Conservation (phyloP, 2,888 invertebrate genomes). For the Metellina segmentata region DNA sequence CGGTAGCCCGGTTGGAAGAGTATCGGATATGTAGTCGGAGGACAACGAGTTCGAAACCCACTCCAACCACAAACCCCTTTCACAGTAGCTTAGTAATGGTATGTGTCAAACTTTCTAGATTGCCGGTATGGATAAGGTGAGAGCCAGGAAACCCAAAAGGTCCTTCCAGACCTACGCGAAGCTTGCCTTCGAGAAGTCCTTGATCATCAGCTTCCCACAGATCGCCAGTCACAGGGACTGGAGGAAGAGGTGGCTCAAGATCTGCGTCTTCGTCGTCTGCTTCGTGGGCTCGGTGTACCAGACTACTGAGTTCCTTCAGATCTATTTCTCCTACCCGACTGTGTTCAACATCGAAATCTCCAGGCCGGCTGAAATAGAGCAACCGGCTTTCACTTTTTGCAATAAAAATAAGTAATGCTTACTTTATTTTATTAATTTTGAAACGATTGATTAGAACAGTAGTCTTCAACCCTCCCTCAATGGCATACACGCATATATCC, state of each 20-base stretch:
- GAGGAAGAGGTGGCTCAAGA: background rate
- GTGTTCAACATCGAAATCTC: background rate
- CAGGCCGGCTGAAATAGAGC: background rate
- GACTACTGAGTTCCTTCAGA: background rate
- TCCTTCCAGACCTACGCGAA: background rate
- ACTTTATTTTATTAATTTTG: background rate
- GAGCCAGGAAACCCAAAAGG: too few species aligned
- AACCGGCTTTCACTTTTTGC: conserved; percentile 1
- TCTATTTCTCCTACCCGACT: background rate
- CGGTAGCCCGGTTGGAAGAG: too few species aligned
- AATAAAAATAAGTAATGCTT: background rate
- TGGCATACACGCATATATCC: too few species aligned
- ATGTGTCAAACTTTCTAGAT: too few species aligned
- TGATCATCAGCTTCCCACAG: background rate
- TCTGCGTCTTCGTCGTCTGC: too few species aligned
- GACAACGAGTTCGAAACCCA: too few species aligned
- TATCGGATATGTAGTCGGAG: too few species aligned
- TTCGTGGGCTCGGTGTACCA: background rate
- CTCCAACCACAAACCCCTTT: too few species aligned
- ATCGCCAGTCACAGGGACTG: background rate
- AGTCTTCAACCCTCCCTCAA: too few species aligned
- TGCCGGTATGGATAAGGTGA: too few species aligned
- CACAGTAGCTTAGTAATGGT: too few species aligned
- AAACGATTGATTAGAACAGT: too few species aligned
- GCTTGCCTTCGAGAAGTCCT: background rate